Evolutionary conservation across 2,113 vertebrate genomes (phyloP), one percentile per base, ranked within the genome.

Genomic region (Vireo altiloquus): DNA sequence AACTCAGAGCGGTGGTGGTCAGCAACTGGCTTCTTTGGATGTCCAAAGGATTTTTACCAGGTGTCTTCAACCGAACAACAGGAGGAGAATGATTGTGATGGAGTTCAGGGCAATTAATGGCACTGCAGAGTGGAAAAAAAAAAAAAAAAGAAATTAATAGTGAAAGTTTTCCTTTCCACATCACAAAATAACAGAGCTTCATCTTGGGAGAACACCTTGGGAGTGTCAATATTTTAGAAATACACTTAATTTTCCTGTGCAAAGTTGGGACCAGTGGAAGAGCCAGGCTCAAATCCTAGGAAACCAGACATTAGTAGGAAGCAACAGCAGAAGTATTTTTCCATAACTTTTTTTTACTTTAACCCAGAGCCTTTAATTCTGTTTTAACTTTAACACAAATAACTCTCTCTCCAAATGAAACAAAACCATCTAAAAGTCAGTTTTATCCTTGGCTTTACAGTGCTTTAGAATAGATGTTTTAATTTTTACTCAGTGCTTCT

Each of bases 41-140:
- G 91, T 89, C 96, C 61, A 16, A 10, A 71, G 56, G 54, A 5
- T 60, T 78, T 91, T 25, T 35, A 21, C 11, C 3, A 6, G 35
- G 3, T 27, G 50, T 74, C 79, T 97, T 98, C 98, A 99, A 40
- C 99, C 99, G 42, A 99, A 99, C 59, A 99, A 95, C 76, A 99
- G 92, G 83, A 99, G 97, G 50, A 99, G 97, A 77, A 99, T 40
- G 13, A 99, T 99, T 37, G 98, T 98, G 89, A 98, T 33, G 3
- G 99, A 97, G 93, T 99, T 99, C 89, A 99, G 98, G 28, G 98
- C 98, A 95, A 99, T 99, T 80, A 99, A 95, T 28, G 99, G 99
- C 92, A 99, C 99, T 99, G 97, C 13, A 95, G 95, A 66, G 4
- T 9, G 12, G 3, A 9, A 79, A 42, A 42, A 42, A 9, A 79